These are phyloP conservation scores for Tachysurus vachellii DNA, from an alignment of 2,113 vertebrate species.

Conservation along the genomic window DNA sequence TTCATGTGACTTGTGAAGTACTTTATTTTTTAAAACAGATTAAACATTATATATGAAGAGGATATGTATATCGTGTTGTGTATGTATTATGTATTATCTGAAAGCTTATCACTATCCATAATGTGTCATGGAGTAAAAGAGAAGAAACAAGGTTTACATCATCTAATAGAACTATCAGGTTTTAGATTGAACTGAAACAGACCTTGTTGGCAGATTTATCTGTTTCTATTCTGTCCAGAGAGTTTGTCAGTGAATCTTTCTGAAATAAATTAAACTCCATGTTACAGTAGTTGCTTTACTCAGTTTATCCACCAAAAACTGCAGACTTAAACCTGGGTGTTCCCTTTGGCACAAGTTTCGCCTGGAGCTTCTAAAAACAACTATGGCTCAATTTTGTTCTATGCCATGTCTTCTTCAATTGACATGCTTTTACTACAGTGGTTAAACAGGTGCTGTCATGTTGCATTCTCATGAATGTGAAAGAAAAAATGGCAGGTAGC, in stretches of 20 bases:
- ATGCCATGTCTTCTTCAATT: constrained; percentile 50
- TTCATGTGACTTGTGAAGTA: background rate
- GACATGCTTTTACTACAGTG: constrained; percentile 60
- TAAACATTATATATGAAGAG: background rate
- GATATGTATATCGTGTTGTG: background rate
- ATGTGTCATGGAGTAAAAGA: too few relatives aligned
- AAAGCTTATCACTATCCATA: too few relatives aligned
- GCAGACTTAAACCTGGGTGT: constrained; percentile 8
- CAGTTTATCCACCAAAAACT: constrained; percentile 13
- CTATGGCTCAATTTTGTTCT: constrained; percentile 3
- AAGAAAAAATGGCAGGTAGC: constrained; percentile 61
- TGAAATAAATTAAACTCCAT: background rate
- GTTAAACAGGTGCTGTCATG: constrained; percentile 70
- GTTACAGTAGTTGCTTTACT: background rate
- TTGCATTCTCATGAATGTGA: constrained; percentile 64
- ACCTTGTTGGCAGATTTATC: background rate
- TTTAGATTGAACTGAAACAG: too few relatives aligned
- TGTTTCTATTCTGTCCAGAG: background rate
- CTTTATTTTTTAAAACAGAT: background rate
- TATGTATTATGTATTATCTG: background rate
- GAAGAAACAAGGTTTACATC: too few relatives aligned
- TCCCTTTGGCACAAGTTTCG: background rate
- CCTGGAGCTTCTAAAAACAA: constrained; percentile 25
- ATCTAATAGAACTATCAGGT: too few relatives aligned
- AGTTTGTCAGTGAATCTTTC: background rate